A percentile compares a stretch with the other conserved stretches of the same genome.
Evolutionary conservation across 2,888 invertebrate species (phyloP).

Genomic region (Heliconius ethilla): DNA sequence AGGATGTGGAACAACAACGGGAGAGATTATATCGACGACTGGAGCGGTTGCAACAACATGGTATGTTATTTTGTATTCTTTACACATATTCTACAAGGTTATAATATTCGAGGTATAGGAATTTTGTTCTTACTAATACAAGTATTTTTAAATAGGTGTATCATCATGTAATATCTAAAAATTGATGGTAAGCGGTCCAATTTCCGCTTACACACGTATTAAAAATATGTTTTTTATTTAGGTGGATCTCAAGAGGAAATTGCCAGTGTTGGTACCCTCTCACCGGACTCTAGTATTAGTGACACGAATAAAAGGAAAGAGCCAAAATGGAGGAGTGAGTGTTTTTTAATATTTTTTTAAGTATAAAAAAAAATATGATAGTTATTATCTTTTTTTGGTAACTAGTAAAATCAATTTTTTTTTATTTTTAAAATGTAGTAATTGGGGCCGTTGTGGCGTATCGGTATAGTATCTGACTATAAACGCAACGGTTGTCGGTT

Average conservation of each 20-base stretch:
- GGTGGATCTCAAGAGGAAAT: slow-evolving; percentile 78
- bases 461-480: no score
- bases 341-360: neutral
- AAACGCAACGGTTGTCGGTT: neutral
- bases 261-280: slow-evolving; percentile 72
- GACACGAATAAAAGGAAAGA: slow-evolving; percentile 77
- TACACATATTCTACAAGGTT: neutral
- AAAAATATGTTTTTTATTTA: neutral
- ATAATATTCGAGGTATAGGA: no score
- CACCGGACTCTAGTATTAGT: slow-evolving; percentile 75
- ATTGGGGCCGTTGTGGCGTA: no score
- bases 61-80: slow-evolving; percentile 48
- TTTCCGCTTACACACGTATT: no score
- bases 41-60: slow-evolving; percentile 86
- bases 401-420: no score
- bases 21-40: slow-evolving; percentile 94
- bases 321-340: slow-evolving; percentile 78
- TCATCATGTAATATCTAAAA: no score
- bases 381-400: no score
- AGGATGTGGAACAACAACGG: slow-evolving; percentile 93
- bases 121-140: neutral
- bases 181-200: no score
- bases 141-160: neutral
- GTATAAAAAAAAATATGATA: neutral
- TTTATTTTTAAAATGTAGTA: no score